Conservation (phyloP, 2,888 invertebrate genomes). For the Pachymerium ferrugineum region DNA sequence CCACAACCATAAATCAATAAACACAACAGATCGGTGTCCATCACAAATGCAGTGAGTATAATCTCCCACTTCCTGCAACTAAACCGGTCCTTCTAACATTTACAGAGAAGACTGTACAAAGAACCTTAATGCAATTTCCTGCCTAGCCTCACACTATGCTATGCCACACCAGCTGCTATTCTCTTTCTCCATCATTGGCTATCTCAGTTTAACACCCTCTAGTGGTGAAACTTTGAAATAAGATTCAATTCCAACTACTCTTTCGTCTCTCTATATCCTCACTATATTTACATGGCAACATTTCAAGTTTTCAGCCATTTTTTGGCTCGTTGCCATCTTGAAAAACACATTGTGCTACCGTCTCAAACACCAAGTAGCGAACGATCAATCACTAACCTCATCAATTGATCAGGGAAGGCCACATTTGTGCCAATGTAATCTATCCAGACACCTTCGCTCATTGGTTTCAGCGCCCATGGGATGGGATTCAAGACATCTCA, state of each 20-base stretch:
- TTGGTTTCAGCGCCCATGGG: not conserved
- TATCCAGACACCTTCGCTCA: not conserved
- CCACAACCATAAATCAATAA: not conserved
- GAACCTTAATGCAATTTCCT: not conserved
- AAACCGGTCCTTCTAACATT: not conserved
- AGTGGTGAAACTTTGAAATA: not conserved
- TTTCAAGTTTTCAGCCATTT: not conserved
- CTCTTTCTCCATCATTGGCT: not conserved
- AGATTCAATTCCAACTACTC: not conserved
- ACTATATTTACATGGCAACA: not conserved
- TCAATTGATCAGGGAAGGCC: not conserved
- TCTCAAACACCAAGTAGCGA: not conserved
- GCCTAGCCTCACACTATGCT: too few species aligned
- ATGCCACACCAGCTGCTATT: not conserved
- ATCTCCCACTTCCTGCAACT: not conserved
- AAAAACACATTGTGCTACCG: not conserved
- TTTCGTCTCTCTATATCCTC: not conserved
- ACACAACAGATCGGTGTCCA: not conserved
- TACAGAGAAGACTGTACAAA: not conserved
- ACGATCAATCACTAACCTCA: constrained; percentile 13
- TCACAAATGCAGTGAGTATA: not conserved
- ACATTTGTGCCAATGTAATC: constrained; percentile 13
- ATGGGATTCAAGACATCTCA: not conserved
- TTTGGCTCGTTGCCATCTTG: not conserved
- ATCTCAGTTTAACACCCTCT: not conserved